Base-by-base conservation (phyloP, 2,888 invertebrate species). In the Lordiphosa andalusiaca region DNA sequence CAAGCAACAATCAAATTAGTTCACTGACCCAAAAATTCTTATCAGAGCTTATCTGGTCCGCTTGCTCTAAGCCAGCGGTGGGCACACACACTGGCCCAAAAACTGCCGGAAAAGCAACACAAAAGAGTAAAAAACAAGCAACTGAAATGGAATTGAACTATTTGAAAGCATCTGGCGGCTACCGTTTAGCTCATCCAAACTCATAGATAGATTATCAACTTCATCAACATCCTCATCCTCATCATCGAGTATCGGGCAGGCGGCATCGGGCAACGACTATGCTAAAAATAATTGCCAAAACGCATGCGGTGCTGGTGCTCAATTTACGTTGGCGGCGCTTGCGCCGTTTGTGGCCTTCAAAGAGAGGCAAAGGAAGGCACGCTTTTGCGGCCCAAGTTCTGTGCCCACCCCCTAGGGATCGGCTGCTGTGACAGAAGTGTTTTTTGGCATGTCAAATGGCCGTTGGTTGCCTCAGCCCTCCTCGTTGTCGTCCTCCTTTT, bases 391-490 rank as follows among this genome's bases (percentile, higher is more conserved):
- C 25, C 19, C 35, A 21, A 30, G 30, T 30, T 30, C 47, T 49
- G 37, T 59, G 55, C 51, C 59, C 59, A 69, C 68, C 72, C 56
- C 75, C 82, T 56, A 67, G 60, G 57, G 68, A 55, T 54, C 54
- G 53, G 64, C 65, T 69, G 81, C 81, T 80, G 78, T 84, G 83
- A 72, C 83, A 84, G 84, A 80, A 80, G 80, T 84, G 82, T 73
- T 80, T 80, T 84, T 80, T 84, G 73, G 77, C 80, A 81, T 80
- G 80, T 80, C 81, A 84, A 84, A 84, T 77, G 74, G 81, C 81
- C 69, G 71, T 80, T 77, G 66, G 67, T 51, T 49, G 66, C 33
- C 21, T 5, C 44, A 46, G 13, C 30, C 41, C 21, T 13, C 12
- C 21, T 23, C 41, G 16, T 25, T 23, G 30, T 53, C 41, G 48